Evolutionary conservation across 2,113 vertebrate species (phyloP).

Genomic region (Otocyon megalotis): DNA sequence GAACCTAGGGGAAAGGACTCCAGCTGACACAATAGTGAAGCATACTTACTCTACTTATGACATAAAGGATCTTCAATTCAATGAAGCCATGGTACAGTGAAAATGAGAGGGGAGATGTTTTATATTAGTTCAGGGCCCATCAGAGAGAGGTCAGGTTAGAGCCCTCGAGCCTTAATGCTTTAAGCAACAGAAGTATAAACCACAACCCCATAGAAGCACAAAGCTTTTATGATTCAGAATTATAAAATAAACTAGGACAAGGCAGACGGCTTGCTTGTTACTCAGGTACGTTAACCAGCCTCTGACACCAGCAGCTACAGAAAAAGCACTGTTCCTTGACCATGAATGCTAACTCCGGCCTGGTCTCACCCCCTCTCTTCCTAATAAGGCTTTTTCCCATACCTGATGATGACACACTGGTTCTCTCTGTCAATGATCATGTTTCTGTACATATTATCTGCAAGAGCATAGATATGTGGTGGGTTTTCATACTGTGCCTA

Average conservation of each 20-base stretch:
- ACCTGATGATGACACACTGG: constrained; percentile 99
- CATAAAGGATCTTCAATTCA: background rate
- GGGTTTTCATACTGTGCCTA: constrained; percentile 99
- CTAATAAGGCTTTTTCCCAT: constrained; percentile 56
- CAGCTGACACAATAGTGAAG: background rate
- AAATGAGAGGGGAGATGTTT: background rate
- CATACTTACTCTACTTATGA: background rate
- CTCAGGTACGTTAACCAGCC: background rate
- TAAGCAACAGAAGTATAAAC: background rate
- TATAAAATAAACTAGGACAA: background rate
- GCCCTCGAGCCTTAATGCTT: background rate
- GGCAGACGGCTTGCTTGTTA: background rate
- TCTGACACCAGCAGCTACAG: background rate
- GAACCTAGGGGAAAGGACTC: background rate
- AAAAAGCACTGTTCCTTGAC: background rate
- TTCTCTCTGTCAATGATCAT: constrained; percentile 99
- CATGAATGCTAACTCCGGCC: too few species aligned
- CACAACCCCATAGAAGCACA: background rate
- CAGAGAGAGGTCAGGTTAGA: background rate
- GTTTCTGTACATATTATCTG: constrained; percentile 99
- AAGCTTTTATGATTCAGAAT: background rate
- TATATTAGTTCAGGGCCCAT: background rate
- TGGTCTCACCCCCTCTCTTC: background rate
- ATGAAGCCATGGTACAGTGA: background rate
- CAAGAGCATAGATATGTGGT: constrained; percentile 98